A percentile compares a stretch with the other conserved stretches of the same genome.
Evolutionary conservation across 1,140 invertebrate species (phyloP).

Genomic region (Oryctes rhinoceros): DNA sequence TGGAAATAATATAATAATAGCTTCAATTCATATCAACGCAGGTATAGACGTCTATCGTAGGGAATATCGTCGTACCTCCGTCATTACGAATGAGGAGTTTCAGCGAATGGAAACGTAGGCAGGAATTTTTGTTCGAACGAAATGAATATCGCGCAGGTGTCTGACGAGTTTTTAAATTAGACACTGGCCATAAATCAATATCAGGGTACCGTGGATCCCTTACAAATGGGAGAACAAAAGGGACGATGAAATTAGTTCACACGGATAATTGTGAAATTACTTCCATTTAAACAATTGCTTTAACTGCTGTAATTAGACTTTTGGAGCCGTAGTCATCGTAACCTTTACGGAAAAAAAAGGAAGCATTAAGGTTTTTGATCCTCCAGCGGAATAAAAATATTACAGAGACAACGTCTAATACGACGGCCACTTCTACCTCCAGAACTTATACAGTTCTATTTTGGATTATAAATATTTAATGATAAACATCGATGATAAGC

Average conservation of each 20-base stretch:
- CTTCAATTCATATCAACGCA: not conserved
- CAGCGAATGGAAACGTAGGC: not conserved
- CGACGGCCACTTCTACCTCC: not conserved
- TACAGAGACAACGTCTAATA: too few species aligned
- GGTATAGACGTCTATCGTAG: not conserved
- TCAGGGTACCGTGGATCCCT: not conserved
- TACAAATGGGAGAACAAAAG: not conserved
- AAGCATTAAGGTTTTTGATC: not conserved
- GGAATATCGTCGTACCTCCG: not conserved
- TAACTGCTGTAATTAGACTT: not conserved
- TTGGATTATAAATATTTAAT: too few species aligned
- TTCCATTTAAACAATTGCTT: conserved; percentile 16
- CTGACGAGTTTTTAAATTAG: conserved; percentile 18
- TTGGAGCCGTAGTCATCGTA: not conserved
- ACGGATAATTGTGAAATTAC: conserved; percentile 5
- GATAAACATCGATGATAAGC: too few species aligned
- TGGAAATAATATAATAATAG: conserved; percentile 18
- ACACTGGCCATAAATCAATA: conserved; percentile 12
- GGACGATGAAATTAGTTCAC: conserved; percentile 18
- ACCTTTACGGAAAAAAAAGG: not conserved
- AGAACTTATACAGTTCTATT: too few species aligned
- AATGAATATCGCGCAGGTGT: conserved; percentile 18
- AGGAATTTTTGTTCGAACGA: not conserved
- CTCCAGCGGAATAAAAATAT: too few species aligned
- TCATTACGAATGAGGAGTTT: not conserved